Conservation (phyloP, 2,113 vertebrate species). For the Pitta sordida region DNA sequence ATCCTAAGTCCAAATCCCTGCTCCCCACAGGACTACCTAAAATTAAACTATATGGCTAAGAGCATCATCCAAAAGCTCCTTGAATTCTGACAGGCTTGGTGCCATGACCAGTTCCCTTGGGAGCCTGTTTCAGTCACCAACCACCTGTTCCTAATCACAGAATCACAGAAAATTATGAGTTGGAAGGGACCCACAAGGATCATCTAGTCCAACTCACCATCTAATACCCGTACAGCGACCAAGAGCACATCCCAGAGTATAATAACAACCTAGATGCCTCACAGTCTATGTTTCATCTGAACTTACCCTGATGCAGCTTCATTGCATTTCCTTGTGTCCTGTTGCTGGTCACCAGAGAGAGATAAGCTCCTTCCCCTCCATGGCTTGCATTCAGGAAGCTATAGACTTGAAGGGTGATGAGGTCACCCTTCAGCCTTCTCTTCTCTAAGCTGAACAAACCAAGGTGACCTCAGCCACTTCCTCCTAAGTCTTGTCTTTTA, state of each 20-base stretch:
- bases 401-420: not conserved
- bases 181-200: too few species aligned
- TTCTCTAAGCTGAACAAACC: not conserved
- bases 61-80: not conserved
- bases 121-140: not conserved
- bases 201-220: too few species aligned
- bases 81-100: not conserved
- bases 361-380: not conserved
- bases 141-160: too few species aligned
- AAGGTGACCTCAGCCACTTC: not conserved
- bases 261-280: too few species aligned
- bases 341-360: not conserved
- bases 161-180: too few species aligned
- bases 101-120: not conserved
- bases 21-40: not conserved
- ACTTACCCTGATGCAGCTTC: not conserved
- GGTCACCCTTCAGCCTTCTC: not conserved
- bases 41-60: not conserved
- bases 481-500: not conserved
- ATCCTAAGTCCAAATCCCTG: not conserved
- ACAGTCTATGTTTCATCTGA: not conserved
- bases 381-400: not conserved
- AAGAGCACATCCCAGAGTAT: too few species aligned
- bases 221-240: too few species aligned
- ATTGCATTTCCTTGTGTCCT: not conserved